Base-by-base conservation (phyloP, 2,113 vertebrate genomes). In the Tragelaphus imberbis region DNA sequence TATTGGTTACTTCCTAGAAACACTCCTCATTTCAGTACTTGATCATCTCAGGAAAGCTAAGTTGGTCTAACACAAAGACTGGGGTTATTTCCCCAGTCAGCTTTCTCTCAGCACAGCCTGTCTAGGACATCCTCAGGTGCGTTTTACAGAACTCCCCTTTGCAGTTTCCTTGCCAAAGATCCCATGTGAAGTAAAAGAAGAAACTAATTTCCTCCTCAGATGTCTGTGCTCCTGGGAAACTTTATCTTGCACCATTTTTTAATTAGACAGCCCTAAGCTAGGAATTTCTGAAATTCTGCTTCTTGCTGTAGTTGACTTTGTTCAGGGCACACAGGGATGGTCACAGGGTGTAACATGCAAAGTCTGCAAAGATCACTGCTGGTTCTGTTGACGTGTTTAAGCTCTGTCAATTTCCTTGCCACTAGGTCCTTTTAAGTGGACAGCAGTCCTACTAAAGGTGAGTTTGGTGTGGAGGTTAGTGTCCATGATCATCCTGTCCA, bases 121-220 rank as follows among this genome's bases (percentile, higher is more conserved):
- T 94, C 88, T 94, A 59, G 47, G 84, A 19, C 19, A 36, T 58
- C 40, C 94, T 79, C 56, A 2, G 1, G 2, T 75, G 59, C 10
- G 36, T 86, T 94, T 92, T 92, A 27, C 82, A 59, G 58, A 97
- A 96, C 94, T 89, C 92, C 40, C 61, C 89, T 80, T 93, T 84
- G 30, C 81, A 40, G 11, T 95, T 87, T 86, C 77, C 88, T 90
- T 49, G 36, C 59, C 19, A 25, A 23, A 84, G 82, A 84, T 55
- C 33, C 36, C 84, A 40, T 56, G 51, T 21, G 93, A 97, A 94
- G 84, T 75, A 49, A 94, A 95, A 93, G 81, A 84, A 71, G 82
- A 93, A 96, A 89, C 28, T 71, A 40, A 77, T 95, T 97, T 98
- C 80, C 95, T 87, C 55, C 55, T 95, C 80, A 77, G 88, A 75